Conservation (phyloP, 2,113 vertebrate genomes). For the Mustela lutreola region DNA sequence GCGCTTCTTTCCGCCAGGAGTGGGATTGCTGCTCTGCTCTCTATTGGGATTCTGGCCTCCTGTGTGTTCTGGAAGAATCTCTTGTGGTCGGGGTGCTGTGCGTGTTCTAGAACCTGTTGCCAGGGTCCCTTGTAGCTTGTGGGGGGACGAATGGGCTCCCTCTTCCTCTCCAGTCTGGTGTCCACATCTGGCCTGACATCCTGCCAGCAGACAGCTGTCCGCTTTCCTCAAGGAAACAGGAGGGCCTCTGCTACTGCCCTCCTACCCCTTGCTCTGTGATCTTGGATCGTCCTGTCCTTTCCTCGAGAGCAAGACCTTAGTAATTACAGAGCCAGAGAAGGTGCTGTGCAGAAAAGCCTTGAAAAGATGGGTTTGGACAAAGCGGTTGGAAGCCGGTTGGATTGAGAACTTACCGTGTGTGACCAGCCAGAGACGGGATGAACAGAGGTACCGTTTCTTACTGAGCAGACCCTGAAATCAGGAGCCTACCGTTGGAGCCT, state of each 20-base stretch:
- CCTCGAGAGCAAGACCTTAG: constrained; percentile 56
- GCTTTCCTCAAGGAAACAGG: background rate
- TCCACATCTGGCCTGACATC: background rate
- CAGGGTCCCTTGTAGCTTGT: background rate
- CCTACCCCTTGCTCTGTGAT: background rate
- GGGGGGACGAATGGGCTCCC: background rate
- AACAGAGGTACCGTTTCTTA: no score
- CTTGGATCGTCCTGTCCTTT: constrained; percentile 65
- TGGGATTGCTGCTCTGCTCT: background rate
- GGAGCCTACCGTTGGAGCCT: background rate
- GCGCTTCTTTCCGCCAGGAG: background rate
- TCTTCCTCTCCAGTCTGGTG: background rate
- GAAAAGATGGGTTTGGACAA: background rate
- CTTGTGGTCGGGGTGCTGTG: background rate
- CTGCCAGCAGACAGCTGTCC: background rate
- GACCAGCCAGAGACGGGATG: no score
- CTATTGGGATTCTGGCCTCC: background rate
- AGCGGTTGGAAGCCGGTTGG: background rate
- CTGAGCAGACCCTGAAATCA: background rate
- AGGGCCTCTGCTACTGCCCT: constrained; percentile 22
- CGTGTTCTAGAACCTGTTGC: background rate
- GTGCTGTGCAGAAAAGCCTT: background rate
- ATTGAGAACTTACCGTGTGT: background rate
- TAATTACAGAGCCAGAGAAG: background rate
- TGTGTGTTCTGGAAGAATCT: background rate